Evolutionary conservation across 2,888 invertebrate genomes (phyloP).

Genomic region (Pegoplata infirma): DNA sequence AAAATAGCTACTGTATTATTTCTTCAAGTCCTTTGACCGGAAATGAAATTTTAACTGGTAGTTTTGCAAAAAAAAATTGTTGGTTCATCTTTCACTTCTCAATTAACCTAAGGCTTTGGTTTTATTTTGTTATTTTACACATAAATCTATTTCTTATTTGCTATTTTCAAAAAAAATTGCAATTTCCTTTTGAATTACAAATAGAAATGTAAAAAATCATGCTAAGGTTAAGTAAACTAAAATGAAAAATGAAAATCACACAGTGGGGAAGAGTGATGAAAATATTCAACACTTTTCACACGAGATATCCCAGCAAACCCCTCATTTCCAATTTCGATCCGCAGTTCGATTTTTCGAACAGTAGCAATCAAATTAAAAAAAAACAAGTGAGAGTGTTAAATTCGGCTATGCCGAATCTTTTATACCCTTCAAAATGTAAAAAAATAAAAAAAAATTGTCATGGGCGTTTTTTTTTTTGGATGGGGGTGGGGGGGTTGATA

Average conservation of each 20-base stretch:
- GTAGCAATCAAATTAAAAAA: too few relatives aligned
- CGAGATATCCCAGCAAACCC: too few relatives aligned
- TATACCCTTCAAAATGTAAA: too few relatives aligned
- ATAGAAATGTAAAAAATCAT: not conserved
- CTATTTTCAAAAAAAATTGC: slow-evolving; percentile 1
- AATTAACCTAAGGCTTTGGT: slow-evolving; percentile 61
- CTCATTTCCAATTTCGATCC: too few relatives aligned
- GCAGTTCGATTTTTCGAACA: too few relatives aligned
- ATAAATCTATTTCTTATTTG: slow-evolving; percentile 10
- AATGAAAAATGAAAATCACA: not conserved
- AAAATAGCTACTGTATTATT: not conserved
- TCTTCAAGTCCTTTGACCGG: slow-evolving; percentile 51
- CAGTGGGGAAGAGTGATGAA: too few relatives aligned
- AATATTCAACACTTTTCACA: too few relatives aligned
- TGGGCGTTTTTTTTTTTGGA: too few relatives aligned
- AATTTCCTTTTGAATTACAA: slow-evolving; percentile 45
- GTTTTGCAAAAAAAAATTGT: not conserved
- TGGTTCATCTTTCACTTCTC: slow-evolving; percentile 20
- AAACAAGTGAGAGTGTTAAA: too few relatives aligned
- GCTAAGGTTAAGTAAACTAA: slow-evolving; percentile 22
- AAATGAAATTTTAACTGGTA: slow-evolving; percentile 39
- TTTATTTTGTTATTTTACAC: not conserved
- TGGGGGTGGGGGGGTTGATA: too few relatives aligned
- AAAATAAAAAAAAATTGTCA: too few relatives aligned
- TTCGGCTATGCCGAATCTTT: too few relatives aligned